Evolutionary conservation across 2,113 vertebrate species (phyloP), one percentile per base, ranked within the genome.

Genomic region (Lampris megalopsis): DNA sequence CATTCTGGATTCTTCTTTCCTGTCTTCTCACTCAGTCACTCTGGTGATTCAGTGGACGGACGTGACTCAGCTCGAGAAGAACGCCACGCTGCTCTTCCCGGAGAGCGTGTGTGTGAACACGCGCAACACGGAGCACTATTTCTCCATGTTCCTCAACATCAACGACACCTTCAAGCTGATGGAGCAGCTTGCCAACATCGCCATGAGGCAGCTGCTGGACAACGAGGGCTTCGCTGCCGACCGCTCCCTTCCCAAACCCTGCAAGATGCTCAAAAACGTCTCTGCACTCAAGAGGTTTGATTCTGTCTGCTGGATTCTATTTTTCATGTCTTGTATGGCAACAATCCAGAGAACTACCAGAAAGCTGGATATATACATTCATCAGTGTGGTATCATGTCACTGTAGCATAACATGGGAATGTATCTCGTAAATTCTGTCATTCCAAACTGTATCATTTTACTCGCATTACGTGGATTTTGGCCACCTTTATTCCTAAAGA

Each of bases 91-190:
- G 79, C 90, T 99, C 38, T 98, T 99, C 69, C 98, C 98, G 0
- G 98, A 99, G 91, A 98, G 98, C 67, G 92, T 99, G 65, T 95
- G 96, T 0, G 97, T 99, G 64, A 96, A 93, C 88, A 98, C 97
- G 0, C 96, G 97, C 0, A 92, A 95, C 91, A 95, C 85, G 0
- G 95, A 99, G 52, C 95, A 97, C 77, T 98, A 95, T 92, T 98
- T 99, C 93, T 99, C 98, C 81, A 97, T 99, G 97, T 99, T 99
- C 88, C 96, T 99, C 68, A 98, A 97, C 92, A 96, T 99, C 83
- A 94, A 92, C 0, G 98, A 99, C 91, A 98, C 98, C 2, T 98
- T 99, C 92, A 97, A 96, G 82, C 94, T 99, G 58, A 98, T 99
- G 98, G 98, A 98, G 86, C 98, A 99, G 88, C 91, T 99, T 48